phyloP scores from a whole-genome alignment of 1,140 invertebrate genomes.

The Neuroterus valhalla region DNA sequence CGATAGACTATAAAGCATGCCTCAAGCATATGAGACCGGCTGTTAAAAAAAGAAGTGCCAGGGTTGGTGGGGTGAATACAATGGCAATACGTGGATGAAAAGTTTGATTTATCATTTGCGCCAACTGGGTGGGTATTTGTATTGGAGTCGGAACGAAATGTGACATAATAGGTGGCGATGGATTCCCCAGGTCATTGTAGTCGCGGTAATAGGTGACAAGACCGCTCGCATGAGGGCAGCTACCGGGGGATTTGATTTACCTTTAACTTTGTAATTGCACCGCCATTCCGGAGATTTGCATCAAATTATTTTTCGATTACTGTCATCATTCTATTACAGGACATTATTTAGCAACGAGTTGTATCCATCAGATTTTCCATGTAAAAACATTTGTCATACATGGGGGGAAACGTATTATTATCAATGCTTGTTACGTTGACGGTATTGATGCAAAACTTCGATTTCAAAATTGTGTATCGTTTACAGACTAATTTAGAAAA shows the following conservation, averaged over 20 bases:
- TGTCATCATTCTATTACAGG: constrained; percentile 30
- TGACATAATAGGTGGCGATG: constrained; percentile 73
- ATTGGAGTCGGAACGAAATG: constrained; percentile 73
- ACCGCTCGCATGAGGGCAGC: constrained; percentile 62
- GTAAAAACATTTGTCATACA: not conserved
- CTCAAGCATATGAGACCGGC: constrained; percentile 59
- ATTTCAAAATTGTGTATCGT: too few relatives aligned
- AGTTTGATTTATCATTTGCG: constrained; percentile 75
- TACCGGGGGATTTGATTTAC: constrained; percentile 66
- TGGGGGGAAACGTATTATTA: too few relatives aligned
- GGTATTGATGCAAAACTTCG: too few relatives aligned
- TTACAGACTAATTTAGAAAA: too few relatives aligned
- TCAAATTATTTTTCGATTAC: constrained; percentile 35
- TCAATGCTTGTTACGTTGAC: too few relatives aligned
- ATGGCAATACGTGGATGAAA: constrained; percentile 70
- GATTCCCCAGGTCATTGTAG: constrained; percentile 71
- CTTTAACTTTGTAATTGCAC: constrained; percentile 68
- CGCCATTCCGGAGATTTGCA: constrained; percentile 52
- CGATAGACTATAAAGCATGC: constrained; percentile 45
- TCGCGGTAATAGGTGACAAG: constrained; percentile 72
- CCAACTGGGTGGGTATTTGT: constrained; percentile 68
- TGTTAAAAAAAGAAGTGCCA: constrained; percentile 52
- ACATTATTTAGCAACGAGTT: constrained; percentile 9
- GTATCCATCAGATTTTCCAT: not conserved
- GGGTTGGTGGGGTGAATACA: constrained; percentile 68